Evolutionary conservation across 37 sponge, comb jelly and placozoan genomes (phyloP).

Genomic region (Crambe crambe): DNA sequence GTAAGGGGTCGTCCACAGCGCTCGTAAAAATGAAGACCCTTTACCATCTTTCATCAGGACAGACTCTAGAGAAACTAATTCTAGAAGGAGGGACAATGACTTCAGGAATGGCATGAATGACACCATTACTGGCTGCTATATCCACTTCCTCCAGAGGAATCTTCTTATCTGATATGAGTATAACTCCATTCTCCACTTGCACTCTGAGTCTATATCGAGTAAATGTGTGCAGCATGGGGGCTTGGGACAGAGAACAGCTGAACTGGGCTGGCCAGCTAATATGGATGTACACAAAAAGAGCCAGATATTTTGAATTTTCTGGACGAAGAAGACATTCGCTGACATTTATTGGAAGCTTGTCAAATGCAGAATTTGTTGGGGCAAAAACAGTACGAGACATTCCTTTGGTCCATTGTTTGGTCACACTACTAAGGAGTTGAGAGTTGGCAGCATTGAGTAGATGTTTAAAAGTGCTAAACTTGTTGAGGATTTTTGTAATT

Average conservation of each 20-base stretch:
- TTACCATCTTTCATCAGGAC: no score
- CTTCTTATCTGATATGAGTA: not conserved
- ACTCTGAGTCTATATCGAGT: not conserved
- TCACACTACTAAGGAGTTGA: not conserved
- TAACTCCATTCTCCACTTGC: not conserved
- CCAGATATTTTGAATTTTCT: constrained; percentile 4
- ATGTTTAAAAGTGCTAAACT: constrained; percentile 16
- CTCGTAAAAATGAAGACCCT: no score
- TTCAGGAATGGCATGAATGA: constrained; percentile 30
- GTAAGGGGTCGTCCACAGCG: no score
- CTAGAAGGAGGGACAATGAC: not conserved
- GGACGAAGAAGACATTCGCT: constrained; percentile 12
- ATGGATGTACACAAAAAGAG: constrained; percentile 7
- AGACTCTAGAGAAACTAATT: no score
- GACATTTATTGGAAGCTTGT: not conserved
- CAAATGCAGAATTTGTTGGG: constrained; percentile 37
- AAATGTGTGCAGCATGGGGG: not conserved
- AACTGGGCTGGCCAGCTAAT: constrained; percentile 26
- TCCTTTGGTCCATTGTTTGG: no score
- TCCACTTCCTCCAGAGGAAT: constrained; percentile 25
- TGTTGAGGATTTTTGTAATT: constrained; percentile 15
- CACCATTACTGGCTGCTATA: constrained; percentile 45
- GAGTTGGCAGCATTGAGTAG: constrained; percentile 7
- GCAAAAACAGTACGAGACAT: constrained; percentile 44
- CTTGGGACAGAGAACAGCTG: constrained; percentile 20